These are phyloP conservation scores for Merluccius polli DNA, from an alignment of 2,797 vertebrate genomes.

Conservation along the genomic window DNA sequence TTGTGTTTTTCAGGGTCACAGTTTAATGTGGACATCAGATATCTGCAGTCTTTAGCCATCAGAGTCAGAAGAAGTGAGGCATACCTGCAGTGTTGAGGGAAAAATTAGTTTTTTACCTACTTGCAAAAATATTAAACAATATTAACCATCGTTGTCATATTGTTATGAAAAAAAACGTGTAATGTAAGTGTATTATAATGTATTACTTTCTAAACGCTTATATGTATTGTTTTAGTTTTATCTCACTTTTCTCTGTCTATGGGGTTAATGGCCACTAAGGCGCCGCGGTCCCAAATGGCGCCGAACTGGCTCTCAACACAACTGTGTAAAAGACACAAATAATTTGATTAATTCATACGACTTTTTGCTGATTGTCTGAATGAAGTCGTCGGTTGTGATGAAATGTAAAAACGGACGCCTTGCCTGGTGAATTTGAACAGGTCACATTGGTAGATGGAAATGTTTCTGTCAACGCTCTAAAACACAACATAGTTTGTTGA, in stretches of 20 bases:
- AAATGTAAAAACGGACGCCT: not conserved
- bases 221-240: no score
- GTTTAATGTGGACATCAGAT: no score
- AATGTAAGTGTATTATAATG: no score
- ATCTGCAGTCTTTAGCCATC: no score
- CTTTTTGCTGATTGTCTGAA: not conserved
- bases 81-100: no score
- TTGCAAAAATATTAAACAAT: no score
- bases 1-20: no score
- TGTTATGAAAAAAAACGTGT: no score
- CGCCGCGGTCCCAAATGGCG: conserved; percentile 90
- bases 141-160: no score
- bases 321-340: conserved; percentile 53
- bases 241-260: conserved; percentile 80
- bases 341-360: not conserved
- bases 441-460: conserved; percentile 85
- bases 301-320: conserved; percentile 78
- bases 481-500: conserved; percentile 37
- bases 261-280: conserved; percentile 89
- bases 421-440: conserved; percentile 85
- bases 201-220: no score
- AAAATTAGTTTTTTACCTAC: no score
- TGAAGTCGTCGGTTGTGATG: not conserved
- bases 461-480: conserved; percentile 79
- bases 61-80: no score